Conservation (phyloP, 2,797 vertebrate species). For the Nyctalus aviator region DNA sequence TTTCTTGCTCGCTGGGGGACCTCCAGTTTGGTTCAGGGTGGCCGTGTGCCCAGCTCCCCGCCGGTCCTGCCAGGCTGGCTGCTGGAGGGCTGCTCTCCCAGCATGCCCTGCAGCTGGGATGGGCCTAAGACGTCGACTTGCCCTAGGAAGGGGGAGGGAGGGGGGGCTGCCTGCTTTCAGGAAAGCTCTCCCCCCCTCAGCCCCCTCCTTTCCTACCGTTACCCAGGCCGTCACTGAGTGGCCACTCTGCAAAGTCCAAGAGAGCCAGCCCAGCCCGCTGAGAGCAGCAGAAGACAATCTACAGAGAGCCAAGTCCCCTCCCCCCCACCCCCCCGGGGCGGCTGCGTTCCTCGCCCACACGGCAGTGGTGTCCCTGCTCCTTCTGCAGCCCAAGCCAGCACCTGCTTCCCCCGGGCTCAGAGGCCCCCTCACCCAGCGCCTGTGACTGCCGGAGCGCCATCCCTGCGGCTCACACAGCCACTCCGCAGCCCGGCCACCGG, state of each 20-base stretch:
- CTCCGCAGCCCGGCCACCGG: background rate
- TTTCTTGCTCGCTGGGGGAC: background rate
- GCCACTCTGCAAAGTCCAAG: background rate
- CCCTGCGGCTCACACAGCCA: accelerated
- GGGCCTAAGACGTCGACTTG: background rate
- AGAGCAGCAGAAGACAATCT: no score
- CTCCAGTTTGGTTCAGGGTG: background rate
- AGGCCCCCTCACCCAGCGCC: background rate
- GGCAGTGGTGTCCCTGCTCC: background rate
- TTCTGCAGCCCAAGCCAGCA: background rate
- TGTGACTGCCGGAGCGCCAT: accelerated
- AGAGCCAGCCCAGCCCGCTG: background rate
- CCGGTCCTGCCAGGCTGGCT: no score
- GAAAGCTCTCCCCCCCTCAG: background rate
- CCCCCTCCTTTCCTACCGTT: background rate
- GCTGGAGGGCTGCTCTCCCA: background rate
- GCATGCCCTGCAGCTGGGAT: background rate
- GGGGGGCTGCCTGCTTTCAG: background rate
- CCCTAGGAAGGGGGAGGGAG: background rate
- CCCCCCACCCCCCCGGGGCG: accelerated
- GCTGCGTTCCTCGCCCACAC: accelerated
- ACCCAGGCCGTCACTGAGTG: background rate
- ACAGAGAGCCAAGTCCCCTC: no score
- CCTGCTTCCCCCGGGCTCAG: no score
- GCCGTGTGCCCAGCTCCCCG: accelerated